Percentiles rank a stretch among this genome's conserved stretches.
Conservation (phyloP, 23 tunicate species). For the Clavelina lepadiformis region DNA sequence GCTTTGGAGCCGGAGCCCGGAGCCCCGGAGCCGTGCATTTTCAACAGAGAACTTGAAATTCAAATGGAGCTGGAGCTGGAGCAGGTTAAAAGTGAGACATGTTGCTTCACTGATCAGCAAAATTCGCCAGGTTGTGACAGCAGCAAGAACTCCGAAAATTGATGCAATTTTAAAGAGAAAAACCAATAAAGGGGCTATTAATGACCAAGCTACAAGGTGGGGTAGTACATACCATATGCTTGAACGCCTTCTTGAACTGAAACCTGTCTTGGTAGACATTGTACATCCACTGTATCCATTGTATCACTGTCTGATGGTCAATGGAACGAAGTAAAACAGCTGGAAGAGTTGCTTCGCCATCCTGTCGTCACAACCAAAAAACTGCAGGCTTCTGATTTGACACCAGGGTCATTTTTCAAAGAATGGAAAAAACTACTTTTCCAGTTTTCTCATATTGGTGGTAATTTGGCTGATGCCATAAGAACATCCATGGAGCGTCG, state of each 20-base stretch:
- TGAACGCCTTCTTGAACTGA: conserved; percentile 31
- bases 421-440: conserved; percentile 20
- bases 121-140: conserved; percentile 34
- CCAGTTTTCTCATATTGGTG: conserved; percentile 7
- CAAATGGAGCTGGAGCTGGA: too few species aligned
- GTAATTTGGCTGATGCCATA: conserved; percentile 13
- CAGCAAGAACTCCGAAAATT: conserved; percentile 28
- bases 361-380: conserved; percentile 20
- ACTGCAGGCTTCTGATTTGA: conserved; percentile 19
- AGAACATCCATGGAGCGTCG: conserved; percentile 3
- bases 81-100: conserved; percentile 15
- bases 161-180: conserved; percentile 20
- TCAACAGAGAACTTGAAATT: too few species aligned
- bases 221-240: conserved; percentile 28
- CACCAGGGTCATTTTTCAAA: conserved; percentile 36
- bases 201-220: conserved; percentile 29
- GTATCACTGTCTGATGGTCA: conserved; percentile 10
- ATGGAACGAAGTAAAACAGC: conserved; percentile 8
- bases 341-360: conserved; percentile 14
- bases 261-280: conserved; percentile 25
- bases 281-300: conserved; percentile 31
- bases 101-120: conserved; percentile 24
- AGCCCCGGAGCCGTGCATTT: too few species aligned
- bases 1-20: too few species aligned
- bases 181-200: conserved; percentile 15